A percentile compares a stretch with the other conserved stretches of the same genome.
phyloP scores from a whole-genome alignment of 1,140 invertebrate species.

The Panonychus citri region DNA sequence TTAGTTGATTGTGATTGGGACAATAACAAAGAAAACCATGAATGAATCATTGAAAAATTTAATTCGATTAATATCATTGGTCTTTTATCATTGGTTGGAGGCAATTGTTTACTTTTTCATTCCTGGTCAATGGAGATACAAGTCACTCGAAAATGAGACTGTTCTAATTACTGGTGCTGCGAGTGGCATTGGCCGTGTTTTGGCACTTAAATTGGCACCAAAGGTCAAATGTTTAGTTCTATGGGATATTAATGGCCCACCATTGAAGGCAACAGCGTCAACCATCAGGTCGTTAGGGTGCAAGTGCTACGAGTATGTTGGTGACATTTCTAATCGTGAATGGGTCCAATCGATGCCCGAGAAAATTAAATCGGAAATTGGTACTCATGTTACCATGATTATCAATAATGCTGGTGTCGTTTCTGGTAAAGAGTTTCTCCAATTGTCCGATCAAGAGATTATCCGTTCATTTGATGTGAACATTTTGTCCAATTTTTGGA shows the following conservation, averaged over 20 bases:
- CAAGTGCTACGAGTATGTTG: background rate
- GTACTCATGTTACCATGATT: conserved; percentile 49
- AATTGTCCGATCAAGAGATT: conserved; percentile 48
- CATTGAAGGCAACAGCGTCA: conserved; percentile 11
- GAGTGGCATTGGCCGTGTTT: conserved; percentile 19
- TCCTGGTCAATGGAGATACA: conserved; percentile 24
- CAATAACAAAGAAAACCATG: too few relatives aligned
- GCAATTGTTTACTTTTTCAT: conserved; percentile 24
- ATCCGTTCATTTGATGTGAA: conserved; percentile 39
- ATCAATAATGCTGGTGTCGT: conserved; percentile 88
- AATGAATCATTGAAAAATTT: too few relatives aligned
- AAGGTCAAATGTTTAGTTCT: background rate
- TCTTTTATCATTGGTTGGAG: conserved; percentile 14
- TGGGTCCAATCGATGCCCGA: conserved; percentile 59
- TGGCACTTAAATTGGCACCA: conserved; percentile 16
- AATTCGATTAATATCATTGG: background rate
- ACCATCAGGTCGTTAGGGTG: conserved; percentile 19
- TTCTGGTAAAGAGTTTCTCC: conserved; percentile 52
- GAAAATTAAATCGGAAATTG: conserved; percentile 53
- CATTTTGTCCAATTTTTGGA: conserved; percentile 38
- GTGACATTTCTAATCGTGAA: conserved; percentile 48
- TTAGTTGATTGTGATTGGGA: too few relatives aligned
- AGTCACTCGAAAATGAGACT: conserved; percentile 13
- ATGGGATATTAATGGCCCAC: conserved; percentile 18
- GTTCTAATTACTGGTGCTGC: conserved; percentile 21